phyloP scores from a whole-genome alignment of 2,113 vertebrate genomes.

The Brienomyrus brachyistius region DNA sequence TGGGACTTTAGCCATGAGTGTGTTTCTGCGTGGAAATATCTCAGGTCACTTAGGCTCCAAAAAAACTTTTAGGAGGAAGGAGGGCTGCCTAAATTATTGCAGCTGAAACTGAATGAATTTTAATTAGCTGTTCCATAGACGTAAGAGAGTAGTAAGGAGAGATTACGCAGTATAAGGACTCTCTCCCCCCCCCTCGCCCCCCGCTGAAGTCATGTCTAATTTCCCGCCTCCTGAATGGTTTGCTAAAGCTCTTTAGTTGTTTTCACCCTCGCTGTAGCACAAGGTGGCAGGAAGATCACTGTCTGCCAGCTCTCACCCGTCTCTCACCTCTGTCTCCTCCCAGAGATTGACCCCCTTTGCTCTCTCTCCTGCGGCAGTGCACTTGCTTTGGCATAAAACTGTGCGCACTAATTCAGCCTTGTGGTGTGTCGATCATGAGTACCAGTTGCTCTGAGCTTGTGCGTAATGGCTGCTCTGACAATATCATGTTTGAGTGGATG shows the following conservation, averaged over 20 bases:
- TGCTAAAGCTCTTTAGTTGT: not conserved
- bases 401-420: not conserved
- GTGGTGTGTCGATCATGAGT: not conserved
- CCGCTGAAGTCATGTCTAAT: not conserved
- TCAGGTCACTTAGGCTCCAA: not conserved
- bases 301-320: not conserved
- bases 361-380: not conserved
- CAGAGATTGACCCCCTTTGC: not conserved
- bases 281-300: not conserved
- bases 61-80: not conserved
- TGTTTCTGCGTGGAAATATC: not conserved
- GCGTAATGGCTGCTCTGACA: not conserved
- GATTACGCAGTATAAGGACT: not conserved
- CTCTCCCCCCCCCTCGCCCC: no score
- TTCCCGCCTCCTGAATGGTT: not conserved
- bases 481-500: not conserved
- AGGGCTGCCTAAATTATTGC: not conserved
- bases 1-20: not conserved
- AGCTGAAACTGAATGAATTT: not conserved
- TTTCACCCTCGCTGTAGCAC: not conserved
- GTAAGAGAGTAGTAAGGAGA: not conserved
- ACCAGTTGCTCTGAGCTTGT: not conserved
- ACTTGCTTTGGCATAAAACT: constrained; percentile 3
- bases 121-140: not conserved
- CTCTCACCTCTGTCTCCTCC: not conserved